Evolutionary conservation across 2,113 vertebrate genomes (phyloP).

Genomic region (Accipiter virgatus): DNA sequence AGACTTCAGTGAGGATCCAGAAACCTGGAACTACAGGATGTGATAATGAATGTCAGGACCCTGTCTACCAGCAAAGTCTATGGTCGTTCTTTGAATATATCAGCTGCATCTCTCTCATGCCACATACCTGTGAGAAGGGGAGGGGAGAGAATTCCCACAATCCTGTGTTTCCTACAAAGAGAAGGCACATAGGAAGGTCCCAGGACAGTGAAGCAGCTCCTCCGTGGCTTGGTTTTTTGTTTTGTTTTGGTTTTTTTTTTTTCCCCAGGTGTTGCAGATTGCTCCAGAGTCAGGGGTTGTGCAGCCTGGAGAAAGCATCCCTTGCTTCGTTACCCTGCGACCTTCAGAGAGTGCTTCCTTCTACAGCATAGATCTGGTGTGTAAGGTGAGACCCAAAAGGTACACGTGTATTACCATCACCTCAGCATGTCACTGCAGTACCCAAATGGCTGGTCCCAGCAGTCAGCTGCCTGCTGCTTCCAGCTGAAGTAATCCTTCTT

Average conservation of each 20-base stretch:
- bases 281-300: conserved; percentile 77
- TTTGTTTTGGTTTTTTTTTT: neutral
- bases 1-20: neutral
- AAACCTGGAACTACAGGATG: neutral
- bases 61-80: neutral
- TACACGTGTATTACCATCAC: neutral
- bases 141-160: neutral
- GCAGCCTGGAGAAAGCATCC: conserved; percentile 74
- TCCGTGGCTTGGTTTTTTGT: neutral
- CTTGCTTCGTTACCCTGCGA: conserved; percentile 79
- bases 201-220: neutral
- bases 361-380: conserved; percentile 80
- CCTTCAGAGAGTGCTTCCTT: conserved; percentile 70
- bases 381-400: conserved; percentile 80
- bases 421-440: neutral
- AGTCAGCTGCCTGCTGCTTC: neutral
- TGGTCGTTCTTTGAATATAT: neutral
- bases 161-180: neutral
- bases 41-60: fast-evolving
- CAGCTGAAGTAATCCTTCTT: neutral
- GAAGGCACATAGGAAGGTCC: neutral
- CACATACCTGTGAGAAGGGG: neutral
- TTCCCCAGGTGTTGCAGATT: conserved; percentile 71
- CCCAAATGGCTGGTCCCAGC: neutral
- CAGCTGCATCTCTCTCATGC: neutral